Base-by-base conservation (phyloP, 2,888 invertebrate species). In the Ophioninae sp. region DNA sequence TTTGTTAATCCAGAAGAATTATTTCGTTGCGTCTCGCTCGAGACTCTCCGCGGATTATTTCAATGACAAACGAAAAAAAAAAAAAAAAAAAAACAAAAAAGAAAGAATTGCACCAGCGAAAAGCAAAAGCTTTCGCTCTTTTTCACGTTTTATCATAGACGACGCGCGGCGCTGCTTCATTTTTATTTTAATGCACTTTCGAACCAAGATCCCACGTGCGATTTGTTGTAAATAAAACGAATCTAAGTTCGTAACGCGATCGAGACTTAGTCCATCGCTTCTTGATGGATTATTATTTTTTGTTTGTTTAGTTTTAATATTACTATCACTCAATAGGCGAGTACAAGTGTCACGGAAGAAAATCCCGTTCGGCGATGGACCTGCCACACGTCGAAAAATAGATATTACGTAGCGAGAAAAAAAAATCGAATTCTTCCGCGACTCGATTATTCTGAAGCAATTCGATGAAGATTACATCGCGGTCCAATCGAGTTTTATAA, bases 201-300 rank as follows among this genome's bases (percentile, higher is more conserved):
- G 20, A 51, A 30, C 10, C 22, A 41, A 51, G 71, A 67, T 69
- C 68, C 73, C 58, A 41, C 37, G 61, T 59, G 72, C 76, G 69
- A 69, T 71, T 73, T 64, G 44, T 64, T 84, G 82, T 79, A 75
- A 77, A 81, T 82, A 79, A 67, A 59, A 61, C 71, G 56, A 75
- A 58, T 68, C 37, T 2, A 59, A 69, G 76, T 72, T 58, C 39
- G 79, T 74, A 20, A 56, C 41, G 22, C 72, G 83, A 6, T 72
- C 79, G 79, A 69, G 69, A 5, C 76, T n/a, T 37, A 72, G 76
- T 79, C 79, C 22, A 76, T 67, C 74, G 74, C 64, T 72, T 39
- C 75, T 61, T 39, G 23, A 71, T 59, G 30, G 74, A 71, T 69
- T 39, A 30, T 81, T 59, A 41, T 65, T 72, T n/a, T 65, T 37